Base-by-base conservation (phyloP, 1,140 invertebrate genomes). In the Orius insidiosus region DNA sequence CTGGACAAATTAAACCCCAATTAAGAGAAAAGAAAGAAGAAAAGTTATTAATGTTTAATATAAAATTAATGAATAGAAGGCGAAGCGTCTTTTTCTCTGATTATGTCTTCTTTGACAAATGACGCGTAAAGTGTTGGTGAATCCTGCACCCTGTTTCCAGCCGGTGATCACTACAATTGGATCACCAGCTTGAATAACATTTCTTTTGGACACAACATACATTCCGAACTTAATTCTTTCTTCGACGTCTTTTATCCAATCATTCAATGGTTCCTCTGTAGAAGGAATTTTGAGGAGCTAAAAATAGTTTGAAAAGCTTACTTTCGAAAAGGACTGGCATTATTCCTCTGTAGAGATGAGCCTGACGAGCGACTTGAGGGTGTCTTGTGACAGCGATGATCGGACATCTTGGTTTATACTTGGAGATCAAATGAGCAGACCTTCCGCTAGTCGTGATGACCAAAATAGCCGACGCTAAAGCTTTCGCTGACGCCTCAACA, bases 121-220 rank as follows among this genome's bases (percentile, higher is more conserved):
- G 62, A 98, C 75, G 52, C 94, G 78, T 68, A 97, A 76, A 52
- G 93, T 98, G 71, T 98, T 98, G 58, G 94, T 98, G 59, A 80
- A 93, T 49, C 95, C 95, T 52, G 90, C 81, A 31, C 34, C 34
- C 16, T 35, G 44, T 11, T 35, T 34, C 32, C 32, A 45, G 9
- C 34, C 32, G 34, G 44, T 45, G 13, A 45, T 45, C 10, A 45
- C 32, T 3, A 45, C 24, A 30, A 43, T 30, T 2, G 41, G 41
- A 31, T 43, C 41, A 16, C 30, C 30, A n/a, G 16, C 9, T 16
- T 31, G 44, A 30, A 45, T 15, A 15, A 45, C 10, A n/a, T 30
- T 16, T 45, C 33, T 34, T 11, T 18, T 35, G 15, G 34, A 45
- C 7, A 15, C 14, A 10, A 45, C 9, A 35, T n/a, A 16, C 8